phyloP scores from a whole-genome alignment of 2,113 vertebrate species.

The Tiliqua scincoides region DNA sequence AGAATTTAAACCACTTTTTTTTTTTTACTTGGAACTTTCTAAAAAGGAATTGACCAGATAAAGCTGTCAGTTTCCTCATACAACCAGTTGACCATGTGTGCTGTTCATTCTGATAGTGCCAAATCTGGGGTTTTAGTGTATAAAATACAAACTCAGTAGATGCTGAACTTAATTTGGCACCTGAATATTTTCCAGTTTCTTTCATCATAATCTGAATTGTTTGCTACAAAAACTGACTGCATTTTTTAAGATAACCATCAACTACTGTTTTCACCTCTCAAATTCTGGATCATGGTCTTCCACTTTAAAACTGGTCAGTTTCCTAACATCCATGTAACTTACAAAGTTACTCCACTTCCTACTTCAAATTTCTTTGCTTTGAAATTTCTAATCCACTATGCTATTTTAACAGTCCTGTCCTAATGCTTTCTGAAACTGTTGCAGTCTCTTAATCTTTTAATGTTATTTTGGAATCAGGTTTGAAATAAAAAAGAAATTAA shows the following conservation, averaged over 20 bases:
- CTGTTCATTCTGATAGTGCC: neutral
- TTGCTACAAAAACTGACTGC: neutral
- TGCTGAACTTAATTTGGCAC: neutral
- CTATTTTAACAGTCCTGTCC: neutral
- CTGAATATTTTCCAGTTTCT: no score
- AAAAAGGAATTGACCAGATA: neutral
- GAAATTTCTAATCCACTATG: neutral
- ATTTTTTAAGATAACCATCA: neutral
- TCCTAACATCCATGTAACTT: no score
- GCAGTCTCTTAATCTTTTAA: neutral
- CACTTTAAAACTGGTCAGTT: neutral
- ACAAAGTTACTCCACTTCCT: no score
- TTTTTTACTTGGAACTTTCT: neutral
- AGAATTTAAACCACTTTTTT: neutral
- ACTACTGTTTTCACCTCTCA: neutral
- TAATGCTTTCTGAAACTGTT: neutral
- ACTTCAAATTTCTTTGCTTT: neutral
- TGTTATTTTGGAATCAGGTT: slow-evolving; percentile 79
- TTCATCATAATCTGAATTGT: no score
- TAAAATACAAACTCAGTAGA: neutral
- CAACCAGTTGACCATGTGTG: neutral
- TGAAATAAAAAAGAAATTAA: slow-evolving; percentile 99
- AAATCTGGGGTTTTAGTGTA: neutral
- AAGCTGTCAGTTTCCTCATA: neutral
- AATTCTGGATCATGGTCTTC: neutral